Conservation (phyloP, 2,797 vertebrate genomes). For the Platyrinchus mystaceus region DNA sequence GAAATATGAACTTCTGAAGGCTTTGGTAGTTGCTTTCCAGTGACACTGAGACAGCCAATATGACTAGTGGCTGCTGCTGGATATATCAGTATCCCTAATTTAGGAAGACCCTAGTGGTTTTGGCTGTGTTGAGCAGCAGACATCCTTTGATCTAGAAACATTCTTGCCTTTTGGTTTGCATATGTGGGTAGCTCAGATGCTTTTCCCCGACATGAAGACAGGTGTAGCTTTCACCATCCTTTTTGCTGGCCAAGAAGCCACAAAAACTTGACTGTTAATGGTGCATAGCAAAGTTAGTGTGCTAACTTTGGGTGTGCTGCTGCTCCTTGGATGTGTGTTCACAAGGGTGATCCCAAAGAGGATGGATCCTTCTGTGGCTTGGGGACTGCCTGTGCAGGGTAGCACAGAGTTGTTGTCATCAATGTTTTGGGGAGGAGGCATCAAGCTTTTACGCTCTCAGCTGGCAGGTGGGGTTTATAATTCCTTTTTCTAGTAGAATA, state of each 20-base stretch:
- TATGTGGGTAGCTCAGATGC: not conserved
- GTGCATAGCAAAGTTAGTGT: rapidly evolving
- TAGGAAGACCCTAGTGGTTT: not conserved
- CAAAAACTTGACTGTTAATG: not conserved
- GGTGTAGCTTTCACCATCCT: not conserved
- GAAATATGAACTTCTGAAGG: conserved; percentile 53
- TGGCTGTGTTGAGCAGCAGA: not conserved
- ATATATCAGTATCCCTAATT: not conserved
- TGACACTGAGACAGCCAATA: not conserved
- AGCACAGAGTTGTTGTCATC: rapidly evolving
- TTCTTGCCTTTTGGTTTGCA: not conserved
- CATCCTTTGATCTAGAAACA: not conserved
- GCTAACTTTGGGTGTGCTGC: not conserved
- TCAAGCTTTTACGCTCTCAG: not conserved
- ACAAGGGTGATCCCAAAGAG: not conserved
- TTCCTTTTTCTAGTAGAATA: not conserved
- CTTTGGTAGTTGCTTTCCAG: conserved; percentile 13
- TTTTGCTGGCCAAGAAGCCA: not conserved
- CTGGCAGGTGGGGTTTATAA: not conserved
- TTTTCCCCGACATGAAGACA: not conserved
- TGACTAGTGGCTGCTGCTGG: not conserved
- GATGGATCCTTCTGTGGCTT: not conserved
- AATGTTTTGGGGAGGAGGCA: not conserved
- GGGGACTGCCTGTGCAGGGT: not conserved
- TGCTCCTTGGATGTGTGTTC: rapidly evolving